Evolutionary conservation across 2,797 vertebrate species (phyloP), one percentile per base, ranked within the genome.

Genomic region (Pseudochirops cupreus): DNA sequence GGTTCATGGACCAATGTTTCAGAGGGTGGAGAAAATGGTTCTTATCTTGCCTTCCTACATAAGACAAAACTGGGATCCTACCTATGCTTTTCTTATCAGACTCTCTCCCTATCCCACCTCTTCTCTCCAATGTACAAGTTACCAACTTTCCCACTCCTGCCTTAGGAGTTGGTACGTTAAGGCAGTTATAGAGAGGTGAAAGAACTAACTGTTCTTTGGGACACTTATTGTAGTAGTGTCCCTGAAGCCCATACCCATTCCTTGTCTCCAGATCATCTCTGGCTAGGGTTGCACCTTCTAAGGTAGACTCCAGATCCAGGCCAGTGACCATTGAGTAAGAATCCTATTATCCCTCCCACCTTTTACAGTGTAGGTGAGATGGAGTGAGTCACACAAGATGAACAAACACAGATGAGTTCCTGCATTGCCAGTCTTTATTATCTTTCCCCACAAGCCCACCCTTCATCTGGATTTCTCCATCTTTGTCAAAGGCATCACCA

Each of bases 41-140:
- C 31, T 67, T 33, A 16, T 67, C 59, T 16, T 33, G 14, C 31
- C 59, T 12, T 67, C 31, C 31, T 29, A 67, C 31, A n/a, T 18
- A 7, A 18, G 62, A 5, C 33, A 67, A 67, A 67, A n/a, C 4
- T 67, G 0, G 33, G 14, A 18, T 4, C 33, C 33, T 67, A 16
- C 62, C 62, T n/a, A 6, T n/a, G 33, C 33, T 74, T 74, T 39
- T 74, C n/a, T 39, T 74, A n/a, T 16, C 14, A n/a, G 33, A 39
- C 5, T n/a, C 62, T 74, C 62, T 1, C 33, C 5, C 62, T 1
- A 1, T 6, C 14, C 4, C 4, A 16, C n/a, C 0, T 4, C 33
- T 18, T n/a, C 5, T 16, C 67, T 18, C 2, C 5, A 74, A 74
- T 39, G 18, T 21, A 39, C 67, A 39, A 74, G n/a, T 74, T 74